Evolutionary conservation across 2,113 vertebrate species (phyloP), one percentile per base, ranked within the genome.

Genomic region (Labeo catla): DNA sequence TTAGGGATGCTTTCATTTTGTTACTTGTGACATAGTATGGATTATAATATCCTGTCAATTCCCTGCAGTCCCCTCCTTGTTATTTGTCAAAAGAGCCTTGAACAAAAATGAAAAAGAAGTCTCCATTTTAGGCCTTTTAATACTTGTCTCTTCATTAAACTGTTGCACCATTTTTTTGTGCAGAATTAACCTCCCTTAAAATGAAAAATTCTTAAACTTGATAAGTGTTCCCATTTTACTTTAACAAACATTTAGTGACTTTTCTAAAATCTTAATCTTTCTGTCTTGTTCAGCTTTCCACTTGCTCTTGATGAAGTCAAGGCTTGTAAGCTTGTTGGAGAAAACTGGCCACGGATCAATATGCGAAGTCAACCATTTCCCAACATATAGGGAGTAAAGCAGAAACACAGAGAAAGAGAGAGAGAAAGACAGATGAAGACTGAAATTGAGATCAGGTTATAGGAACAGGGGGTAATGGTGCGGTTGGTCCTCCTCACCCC

Each of bases 401-500:
- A 73, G 66, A 61, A 36, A 21, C 6, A 9, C 1, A 34, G n/a
- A 11, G 36, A 15, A 15, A 39, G 76, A 50, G 34, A 54, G 59
- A 78, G 84, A 68, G 74, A 68, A 13, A 57, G 36, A 63, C 28
- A 57, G 45, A 68, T 49, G 28, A 28, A 74, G 54, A 63, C 15
- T 36, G 36, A 36, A 50, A 85, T 65, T 28, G 54, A 63, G 68
- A 84, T 74, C 76, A 83, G n/a, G 50, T 16, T 63, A 63, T 83
- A 77, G 28, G 78, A 74, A 54, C 74, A 28, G 61, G 76, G 28
- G 84, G 77, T 77, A 82, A 82, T 81, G 61, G 57, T 28, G 85
- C 28, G 34, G 66, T 84, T 84, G 83, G 81, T 81, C 65, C 68
- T 86, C 87, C 61, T 88, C 77, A 76, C 28, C 43, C 81, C 63